Evolutionary conservation across 2,797 vertebrate species (phyloP).

Genomic region (Notamacropus eugenii): DNA sequence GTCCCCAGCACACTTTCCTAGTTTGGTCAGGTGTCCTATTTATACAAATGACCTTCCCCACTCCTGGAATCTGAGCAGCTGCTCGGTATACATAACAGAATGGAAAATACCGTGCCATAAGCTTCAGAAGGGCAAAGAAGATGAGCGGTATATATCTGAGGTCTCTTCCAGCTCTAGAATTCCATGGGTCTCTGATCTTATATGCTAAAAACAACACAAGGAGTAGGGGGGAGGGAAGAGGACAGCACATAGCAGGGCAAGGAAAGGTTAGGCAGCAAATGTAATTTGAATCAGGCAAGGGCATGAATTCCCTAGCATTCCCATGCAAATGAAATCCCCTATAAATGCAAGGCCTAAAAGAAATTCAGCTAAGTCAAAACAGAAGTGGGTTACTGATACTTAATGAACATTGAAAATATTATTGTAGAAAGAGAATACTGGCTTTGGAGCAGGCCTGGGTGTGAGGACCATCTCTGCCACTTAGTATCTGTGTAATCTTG

Average conservation of each 20-base stretch:
- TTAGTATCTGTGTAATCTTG: background rate
- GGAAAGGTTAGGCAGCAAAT: conserved; percentile 11
- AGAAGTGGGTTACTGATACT: background rate
- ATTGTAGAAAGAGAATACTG: background rate
- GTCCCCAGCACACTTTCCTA: conserved; percentile 7
- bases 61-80: conserved; percentile 68
- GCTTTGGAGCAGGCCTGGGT: background rate
- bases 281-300: background rate
- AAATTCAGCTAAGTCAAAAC: conserved; percentile 39
- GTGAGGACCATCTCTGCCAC: background rate
- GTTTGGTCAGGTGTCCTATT: conserved; percentile 62
- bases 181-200: conserved; percentile 45
- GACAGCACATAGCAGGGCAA: background rate
- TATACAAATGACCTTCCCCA: conserved; percentile 69
- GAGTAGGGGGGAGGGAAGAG: background rate
- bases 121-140: conserved; percentile 67
- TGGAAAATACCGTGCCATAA: conserved; percentile 70
- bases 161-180: conserved; percentile 27
- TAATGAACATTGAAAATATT: background rate
- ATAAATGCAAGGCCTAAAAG: conserved; percentile 51
- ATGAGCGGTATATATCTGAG: conserved; percentile 13
- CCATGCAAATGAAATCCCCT: background rate
- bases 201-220: conserved; percentile 66
- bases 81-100: conserved; percentile 68
- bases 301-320: background rate